Evolutionary conservation across 2,797 vertebrate species (phyloP), one percentile per base, ranked within the genome.

Genomic region (Dryobates pubescens): DNA sequence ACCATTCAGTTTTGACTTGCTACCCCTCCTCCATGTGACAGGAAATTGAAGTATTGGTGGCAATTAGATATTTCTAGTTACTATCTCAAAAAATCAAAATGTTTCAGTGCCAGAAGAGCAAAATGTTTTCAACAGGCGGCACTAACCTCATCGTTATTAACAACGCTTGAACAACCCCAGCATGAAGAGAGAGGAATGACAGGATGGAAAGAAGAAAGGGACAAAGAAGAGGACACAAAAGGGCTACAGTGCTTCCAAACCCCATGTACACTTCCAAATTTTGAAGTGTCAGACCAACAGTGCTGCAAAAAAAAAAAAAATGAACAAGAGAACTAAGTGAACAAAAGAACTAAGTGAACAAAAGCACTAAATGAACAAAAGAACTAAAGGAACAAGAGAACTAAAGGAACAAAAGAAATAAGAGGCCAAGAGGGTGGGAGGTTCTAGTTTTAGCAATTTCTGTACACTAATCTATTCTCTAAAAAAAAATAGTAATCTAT

Each of bases 121-220:
- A 95, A 85, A 71, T 78, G 24, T 86, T 79, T 93, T 93, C 82
- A 94, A 90, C 77, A 73, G 88, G 54, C 70, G 82, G 29, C 20
- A 88, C 59, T 78, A 88, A 47, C 8, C 82, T 10, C 24, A 75
- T 23, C 1, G 1, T 84, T 53, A 90, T 30, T 68, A 89, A 78
- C 3, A 7, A 63, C 38, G 30, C 8, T 56, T 94, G 75, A 96
- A 89, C 34, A 90, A 88, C 41, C 43, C 53, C 49, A 32, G 93
- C 95, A 93, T 67, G 13, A 78, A 74, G 78, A 95, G 82, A 93
- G 6, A 93, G 64, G 95, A 94, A 81, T 86, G 20, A 92, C 69
- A 78, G 20, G 91, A 92, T 81, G 85, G 92, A 58, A 96, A 90
- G 45, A 86, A 79, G 73, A 95, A 92, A 17, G 29, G 13, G 95